Conservation (phyloP, 2,888 invertebrate genomes). For the Meiosimyza platycephala region DNA sequence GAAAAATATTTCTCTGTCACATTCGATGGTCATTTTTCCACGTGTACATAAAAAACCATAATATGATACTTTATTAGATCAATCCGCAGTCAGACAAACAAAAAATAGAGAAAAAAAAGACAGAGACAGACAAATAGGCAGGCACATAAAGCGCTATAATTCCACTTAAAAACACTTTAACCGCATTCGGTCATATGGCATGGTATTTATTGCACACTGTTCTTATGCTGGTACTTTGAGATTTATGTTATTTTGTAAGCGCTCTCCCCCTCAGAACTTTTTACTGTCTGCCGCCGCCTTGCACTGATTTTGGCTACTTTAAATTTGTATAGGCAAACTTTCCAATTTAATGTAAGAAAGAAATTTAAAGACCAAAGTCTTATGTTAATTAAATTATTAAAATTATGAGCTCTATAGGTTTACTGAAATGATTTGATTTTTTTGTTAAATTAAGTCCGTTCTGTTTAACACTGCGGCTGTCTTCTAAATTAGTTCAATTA, state of each 20-base stretch:
- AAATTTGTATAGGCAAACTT: not conserved
- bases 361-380: not conserved
- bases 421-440: not conserved
- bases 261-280: not conserved
- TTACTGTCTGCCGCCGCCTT: not conserved
- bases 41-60: too few relatives aligned
- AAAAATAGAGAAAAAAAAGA: not conserved
- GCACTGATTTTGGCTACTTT: constrained; percentile 8
- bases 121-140: not conserved
- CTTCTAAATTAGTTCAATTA: too few relatives aligned
- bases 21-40: too few relatives aligned
- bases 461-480: too few relatives aligned
- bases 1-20: too few relatives aligned
- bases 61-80: too few relatives aligned
- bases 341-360: constrained; percentile 2
- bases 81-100: too few relatives aligned
- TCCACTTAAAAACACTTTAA: not conserved
- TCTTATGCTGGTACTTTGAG: constrained; percentile 1
- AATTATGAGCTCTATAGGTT: too few relatives aligned
- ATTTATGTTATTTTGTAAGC: constrained; percentile 5
- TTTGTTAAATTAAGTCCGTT: not conserved
- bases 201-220: constrained; percentile 4
- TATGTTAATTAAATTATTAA: too few relatives aligned
- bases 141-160: not conserved
- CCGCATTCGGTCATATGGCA: not conserved